Conservation (phyloP, 2,888 invertebrate genomes). For the Neoaliturus tenellus region DNA sequence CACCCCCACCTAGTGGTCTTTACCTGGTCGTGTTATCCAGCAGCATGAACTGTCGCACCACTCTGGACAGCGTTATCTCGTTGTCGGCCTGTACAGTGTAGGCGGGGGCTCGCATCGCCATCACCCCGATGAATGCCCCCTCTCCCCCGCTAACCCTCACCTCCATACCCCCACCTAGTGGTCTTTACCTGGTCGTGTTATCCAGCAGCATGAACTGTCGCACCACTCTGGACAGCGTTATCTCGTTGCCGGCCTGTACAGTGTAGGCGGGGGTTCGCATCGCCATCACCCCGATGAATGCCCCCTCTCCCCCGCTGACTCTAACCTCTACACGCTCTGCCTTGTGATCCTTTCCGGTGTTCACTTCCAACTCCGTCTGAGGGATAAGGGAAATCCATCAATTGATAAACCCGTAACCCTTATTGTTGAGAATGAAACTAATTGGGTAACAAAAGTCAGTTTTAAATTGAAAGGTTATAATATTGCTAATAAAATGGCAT, state of each 20-base stretch:
- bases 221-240: constrained; percentile 70
- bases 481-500: no score
- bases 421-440: no score
- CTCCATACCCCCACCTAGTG: constrained; percentile 75
- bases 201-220: constrained; percentile 69
- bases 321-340: constrained; percentile 74
- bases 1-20: constrained; percentile 75
- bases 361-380: constrained; percentile 73
- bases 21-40: constrained; percentile 70
- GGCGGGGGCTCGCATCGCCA: constrained; percentile 69
- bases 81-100: constrained; percentile 70
- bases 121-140: constrained; percentile 75
- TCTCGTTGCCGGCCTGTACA: constrained; percentile 71
- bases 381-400: no score
- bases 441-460: no score
- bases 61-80: constrained; percentile 70
- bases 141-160: constrained; percentile 73
- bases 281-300: constrained; percentile 74
- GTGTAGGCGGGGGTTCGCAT: constrained; percentile 67
- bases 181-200: constrained; percentile 71
- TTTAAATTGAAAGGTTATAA: no score
- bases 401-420: no score
- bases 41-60: constrained; percentile 68
- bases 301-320: constrained; percentile 73
- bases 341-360: constrained; percentile 76